These are phyloP conservation scores for Paralichthys olivaceus DNA, from an alignment of 2,113 vertebrate genomes.

Conservation along the genomic window DNA sequence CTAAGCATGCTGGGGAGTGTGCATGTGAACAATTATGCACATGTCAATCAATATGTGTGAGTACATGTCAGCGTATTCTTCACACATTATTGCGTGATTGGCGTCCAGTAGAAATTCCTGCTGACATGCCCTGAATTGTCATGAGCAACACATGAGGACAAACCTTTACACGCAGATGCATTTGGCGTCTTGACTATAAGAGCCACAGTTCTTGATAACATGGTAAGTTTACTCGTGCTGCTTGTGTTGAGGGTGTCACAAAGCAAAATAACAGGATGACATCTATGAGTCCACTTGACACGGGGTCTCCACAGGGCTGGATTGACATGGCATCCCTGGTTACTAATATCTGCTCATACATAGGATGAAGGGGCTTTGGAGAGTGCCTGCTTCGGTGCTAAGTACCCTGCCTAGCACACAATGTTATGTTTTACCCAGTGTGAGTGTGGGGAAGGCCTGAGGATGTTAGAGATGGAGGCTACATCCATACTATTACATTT, in stretches of 20 bases:
- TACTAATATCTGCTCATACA: constrained; percentile 69
- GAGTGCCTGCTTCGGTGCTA: constrained; percentile 50
- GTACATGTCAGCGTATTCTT: constrained; percentile 55
- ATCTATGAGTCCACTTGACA: constrained; percentile 78
- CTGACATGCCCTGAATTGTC: constrained; percentile 36
- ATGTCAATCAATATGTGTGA: constrained; percentile 38
- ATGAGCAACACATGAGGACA: neutral
- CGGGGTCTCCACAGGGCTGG: constrained; percentile 69
- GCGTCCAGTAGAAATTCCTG: constrained; percentile 42
- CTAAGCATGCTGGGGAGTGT: constrained; percentile 39
- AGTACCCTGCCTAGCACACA: constrained; percentile 56
- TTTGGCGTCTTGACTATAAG: neutral
- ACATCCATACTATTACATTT: too few species aligned
- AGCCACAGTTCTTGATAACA: constrained; percentile 7
- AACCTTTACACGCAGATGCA: neutral
- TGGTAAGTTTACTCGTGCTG: constrained; percentile 40
- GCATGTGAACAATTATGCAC: constrained; percentile 51
- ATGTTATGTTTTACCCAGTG: constrained; percentile 49
- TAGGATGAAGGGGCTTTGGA: constrained; percentile 10
- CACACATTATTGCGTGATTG: constrained; percentile 46
- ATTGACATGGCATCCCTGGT: constrained; percentile 72
- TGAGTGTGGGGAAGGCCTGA: neutral
- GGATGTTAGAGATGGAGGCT: neutral
- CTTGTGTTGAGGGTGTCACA: constrained; percentile 10
- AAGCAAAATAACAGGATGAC: constrained; percentile 57